Evolutionary conservation across 1,140 invertebrate species (phyloP).

Genomic region (Chymomyza costata): DNA sequence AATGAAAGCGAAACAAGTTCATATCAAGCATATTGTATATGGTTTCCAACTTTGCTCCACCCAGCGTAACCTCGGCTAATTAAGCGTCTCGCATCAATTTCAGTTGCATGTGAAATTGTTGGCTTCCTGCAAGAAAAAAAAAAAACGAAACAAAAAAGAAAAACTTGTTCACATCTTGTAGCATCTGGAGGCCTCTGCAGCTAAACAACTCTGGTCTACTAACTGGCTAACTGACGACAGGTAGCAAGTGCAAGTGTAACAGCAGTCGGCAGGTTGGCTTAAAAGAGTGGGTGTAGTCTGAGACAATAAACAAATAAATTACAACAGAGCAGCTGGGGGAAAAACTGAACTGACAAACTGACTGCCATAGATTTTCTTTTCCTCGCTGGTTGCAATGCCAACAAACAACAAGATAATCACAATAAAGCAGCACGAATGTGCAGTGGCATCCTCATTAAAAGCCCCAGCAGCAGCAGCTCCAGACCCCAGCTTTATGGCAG

Average conservation of each 20-base stretch:
- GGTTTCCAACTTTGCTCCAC: too few species aligned
- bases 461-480: constrained; percentile 35
- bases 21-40: too few species aligned
- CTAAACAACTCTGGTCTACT: constrained; percentile 51
- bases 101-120: constrained; percentile 66
- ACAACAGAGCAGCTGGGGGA: constrained; percentile 64
- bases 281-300: constrained; percentile 16
- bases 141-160: constrained; percentile 19
- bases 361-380: constrained; percentile 54
- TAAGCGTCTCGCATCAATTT: too few species aligned
- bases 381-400: constrained; percentile 23
- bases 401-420: constrained; percentile 58
- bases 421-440: constrained; percentile 68
- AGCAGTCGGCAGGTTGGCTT: constrained; percentile 22
- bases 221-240: constrained; percentile 24
- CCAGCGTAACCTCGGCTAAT: too few species aligned
- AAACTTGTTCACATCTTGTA: constrained; percentile 73
- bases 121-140: constrained; percentile 47
- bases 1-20: too few species aligned
- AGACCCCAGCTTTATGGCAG: constrained; percentile 8
- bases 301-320: constrained; percentile 73
- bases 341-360: neutral
- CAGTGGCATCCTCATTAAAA: constrained; percentile 67
- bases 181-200: too few species aligned
- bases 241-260: constrained; percentile 67